Percentiles rank a stretch among this genome's conserved stretches.
phyloP scores from a whole-genome alignment of 2,888 invertebrate species.

The Plagodis pulveraria region DNA sequence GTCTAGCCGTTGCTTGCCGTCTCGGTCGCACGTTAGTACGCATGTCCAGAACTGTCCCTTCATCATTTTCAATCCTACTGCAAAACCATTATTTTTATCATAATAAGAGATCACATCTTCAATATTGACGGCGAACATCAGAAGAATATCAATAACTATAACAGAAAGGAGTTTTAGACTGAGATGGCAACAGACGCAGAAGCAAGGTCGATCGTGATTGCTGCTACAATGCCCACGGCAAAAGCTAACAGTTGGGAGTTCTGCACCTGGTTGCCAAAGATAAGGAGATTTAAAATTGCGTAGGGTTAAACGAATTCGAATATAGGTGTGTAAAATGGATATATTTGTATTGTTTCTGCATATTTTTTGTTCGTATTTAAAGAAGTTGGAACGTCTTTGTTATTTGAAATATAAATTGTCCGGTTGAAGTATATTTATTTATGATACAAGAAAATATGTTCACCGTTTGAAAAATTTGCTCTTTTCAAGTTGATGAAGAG shows the following conservation, averaged over 20 bases:
- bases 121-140: conserved; percentile 4
- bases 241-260: conserved; percentile 55
- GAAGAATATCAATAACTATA: conserved; percentile 15
- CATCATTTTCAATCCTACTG: conserved; percentile 51
- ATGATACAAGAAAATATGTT: too few species aligned
- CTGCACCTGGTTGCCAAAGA: conserved; percentile 68
- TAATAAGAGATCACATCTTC: conserved; percentile 5
- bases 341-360: conserved; percentile 26
- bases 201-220: conserved; percentile 73
- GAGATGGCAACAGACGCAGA: conserved; percentile 49
- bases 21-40: conserved; percentile 77
- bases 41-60: conserved; percentile 79
- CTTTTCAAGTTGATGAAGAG: too few species aligned
- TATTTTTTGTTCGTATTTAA: too few species aligned
- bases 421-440: too few species aligned
- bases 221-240: conserved; percentile 59
- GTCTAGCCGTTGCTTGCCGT: conserved; percentile 57
- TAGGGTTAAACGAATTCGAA: conserved; percentile 23
- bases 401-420: too few species aligned
- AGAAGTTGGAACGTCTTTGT: too few species aligned
- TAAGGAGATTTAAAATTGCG: conserved; percentile 63
- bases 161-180: conserved; percentile 39
- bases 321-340: conserved; percentile 39
- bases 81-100: conserved; percentile 35
- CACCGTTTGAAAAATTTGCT: too few species aligned